Evolutionary conservation across 2,797 vertebrate species (phyloP), one percentile per base, ranked within the genome.

Genomic region (Acanthis flammea): DNA sequence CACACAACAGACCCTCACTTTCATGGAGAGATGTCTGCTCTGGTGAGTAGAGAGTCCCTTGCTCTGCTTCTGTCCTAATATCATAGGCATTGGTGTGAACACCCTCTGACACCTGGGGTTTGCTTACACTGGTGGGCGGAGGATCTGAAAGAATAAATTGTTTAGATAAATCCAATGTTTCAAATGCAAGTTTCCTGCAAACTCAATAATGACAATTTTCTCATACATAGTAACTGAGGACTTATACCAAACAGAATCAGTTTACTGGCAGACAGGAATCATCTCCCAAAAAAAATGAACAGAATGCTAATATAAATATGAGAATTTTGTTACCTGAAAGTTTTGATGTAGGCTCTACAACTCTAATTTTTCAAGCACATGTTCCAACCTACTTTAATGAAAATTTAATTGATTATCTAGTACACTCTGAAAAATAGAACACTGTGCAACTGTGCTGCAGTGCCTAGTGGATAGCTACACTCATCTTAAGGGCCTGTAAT

Each of bases 1-100:
- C 92, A 98, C 92, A 97, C 96, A 98, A 99, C 98, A 98, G 99
- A 99, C 98, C 99, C 99, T 99, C 99, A 99, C 99, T 99, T 99
- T 99, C 99, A 98, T 99, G 99, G 82, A 98, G 99, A 96, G 99
- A 99, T 71, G 98, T 98, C 97, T 99, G 99, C 81, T 99, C 99
- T 44, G 99, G 99, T 79, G 99, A 99, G 97, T 99, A 99, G 96
- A 98, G 98, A 95, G 98, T 96, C 94, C 98, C 98, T 97, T 98
- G 99, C 95, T 99, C 99, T 88, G 98, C 97, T 93, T 99, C 99
- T 45, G 98, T 97, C 97, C 98, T 98, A 96, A 98, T 96, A 97
- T 98, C 98, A 98, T 98, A 99, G 97, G 98, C 98, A 96, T 98
- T 98, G 94, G 98, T 98, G 96, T 98, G 99, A 92, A 98, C 97